Conservation (phyloP, 2,113 vertebrate species). For the Elephantulus edwardii region DNA sequence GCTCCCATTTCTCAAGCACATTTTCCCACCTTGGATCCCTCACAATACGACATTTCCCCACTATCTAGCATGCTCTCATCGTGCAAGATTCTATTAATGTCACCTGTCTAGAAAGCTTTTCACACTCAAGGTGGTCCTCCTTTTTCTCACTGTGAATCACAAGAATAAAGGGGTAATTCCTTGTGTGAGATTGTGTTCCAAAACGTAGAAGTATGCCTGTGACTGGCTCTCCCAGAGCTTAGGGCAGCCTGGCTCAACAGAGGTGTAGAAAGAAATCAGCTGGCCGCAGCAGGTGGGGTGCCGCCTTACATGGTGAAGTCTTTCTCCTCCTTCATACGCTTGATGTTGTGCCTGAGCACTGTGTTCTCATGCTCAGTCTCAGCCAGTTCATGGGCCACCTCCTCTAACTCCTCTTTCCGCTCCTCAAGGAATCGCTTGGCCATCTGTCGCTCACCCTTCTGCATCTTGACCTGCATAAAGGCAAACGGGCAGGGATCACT, state of each 20-base stretch:
- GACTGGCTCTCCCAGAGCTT: neutral
- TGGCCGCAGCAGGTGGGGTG: accelerated
- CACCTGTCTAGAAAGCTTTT: neutral
- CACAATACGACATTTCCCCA: accelerated
- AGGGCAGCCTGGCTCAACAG: neutral
- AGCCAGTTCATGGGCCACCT: conserved; percentile 90
- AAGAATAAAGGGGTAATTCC: neutral
- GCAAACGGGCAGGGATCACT: neutral
- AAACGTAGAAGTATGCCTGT: neutral
- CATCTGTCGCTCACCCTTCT: conserved; percentile 87
- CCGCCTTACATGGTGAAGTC: conserved; percentile 84
- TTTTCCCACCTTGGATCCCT: neutral
- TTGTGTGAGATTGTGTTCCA: neutral
- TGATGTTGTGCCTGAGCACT: conserved; percentile 87
- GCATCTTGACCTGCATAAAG: conserved; percentile 86
- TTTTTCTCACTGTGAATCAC: neutral
- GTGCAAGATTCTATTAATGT: too few species aligned
- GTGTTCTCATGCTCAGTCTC: conserved; percentile 91
- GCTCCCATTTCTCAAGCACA: neutral
- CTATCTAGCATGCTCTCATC: accelerated
- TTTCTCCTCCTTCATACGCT: conserved; percentile 90
- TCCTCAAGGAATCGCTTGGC: conserved; percentile 89
- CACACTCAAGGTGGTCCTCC: accelerated
- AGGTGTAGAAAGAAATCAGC: neutral
- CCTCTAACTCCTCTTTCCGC: conserved; percentile 87